Evolutionary conservation across 1,140 invertebrate species (phyloP), one percentile per base, ranked within the genome.

Genomic region (Drosophila yakuba): DNA sequence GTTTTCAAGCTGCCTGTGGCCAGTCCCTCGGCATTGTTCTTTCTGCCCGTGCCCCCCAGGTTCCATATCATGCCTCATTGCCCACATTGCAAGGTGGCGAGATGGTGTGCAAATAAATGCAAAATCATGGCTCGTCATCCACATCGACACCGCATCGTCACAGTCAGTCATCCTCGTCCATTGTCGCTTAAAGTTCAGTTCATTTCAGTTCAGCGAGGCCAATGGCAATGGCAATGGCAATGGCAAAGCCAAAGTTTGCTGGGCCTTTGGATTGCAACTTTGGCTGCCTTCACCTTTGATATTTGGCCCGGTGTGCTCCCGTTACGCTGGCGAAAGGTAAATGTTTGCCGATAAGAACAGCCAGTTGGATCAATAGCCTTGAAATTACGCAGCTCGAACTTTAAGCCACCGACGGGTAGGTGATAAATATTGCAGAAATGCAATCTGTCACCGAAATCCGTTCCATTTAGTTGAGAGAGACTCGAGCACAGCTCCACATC

Each of bases 71-170:
- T 50, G 74, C 55, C 74, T 76, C 73, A 76, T 76, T 76, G 74
- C 47, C 39, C 60, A 41, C 54, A 67, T 48, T 48, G 47, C 38
- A 48, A 25, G 52, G 35, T 25, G 32, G 14, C 2, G 32, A 15
- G 56, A 75, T 44, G 43, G 74, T 55, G 74, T 77, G 74, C 63
- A 77, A 77, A 76, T 77, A 68, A 77, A 77, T 77, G 73, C 74
- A 77, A 68, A 77, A 68, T 77, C 74, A 77, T 77, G 32, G 55
- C 50, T 74, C 73, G 73, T 75, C 73, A 74, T 63, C 17, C 36
- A 43, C 25, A 62, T 59, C 39, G 55, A 57, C 38, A 55, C 14
- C 45, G 45, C 38, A 55, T 15, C 45, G 51, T 45, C 43, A 45
- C 43, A 45, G n/a, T 17, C n/a, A 8, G 63, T 32, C 73, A 48